These are phyloP conservation scores for Gymnocephalus cernua DNA, from an alignment of 2,113 vertebrate genomes.

Conservation along the genomic window DNA sequence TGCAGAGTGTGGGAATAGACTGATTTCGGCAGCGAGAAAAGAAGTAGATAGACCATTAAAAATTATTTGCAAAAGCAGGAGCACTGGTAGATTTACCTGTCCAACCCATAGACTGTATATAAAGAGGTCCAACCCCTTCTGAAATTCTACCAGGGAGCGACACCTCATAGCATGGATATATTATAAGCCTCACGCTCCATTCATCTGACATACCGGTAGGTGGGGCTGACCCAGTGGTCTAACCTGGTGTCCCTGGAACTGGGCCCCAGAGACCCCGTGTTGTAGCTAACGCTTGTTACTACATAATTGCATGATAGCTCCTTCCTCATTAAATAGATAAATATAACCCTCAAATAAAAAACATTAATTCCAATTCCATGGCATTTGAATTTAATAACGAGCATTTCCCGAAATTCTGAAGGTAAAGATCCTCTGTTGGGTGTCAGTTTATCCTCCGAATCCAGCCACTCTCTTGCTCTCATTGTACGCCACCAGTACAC, in stretches of 20 bases:
- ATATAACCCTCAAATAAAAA: constrained; percentile 63
- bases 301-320: constrained; percentile 54
- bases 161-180: constrained; percentile 47
- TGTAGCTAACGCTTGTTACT: constrained; percentile 75
- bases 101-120: constrained; percentile 47
- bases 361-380: constrained; percentile 78
- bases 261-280: constrained; percentile 83
- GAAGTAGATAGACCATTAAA: constrained; percentile 58
- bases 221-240: constrained; percentile 80
- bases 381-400: constrained; percentile 68
- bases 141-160: constrained; percentile 66
- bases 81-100: constrained; percentile 66
- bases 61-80: constrained; percentile 46
- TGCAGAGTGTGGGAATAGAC: constrained; percentile 35
- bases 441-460: constrained; percentile 60
- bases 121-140: constrained; percentile 61
- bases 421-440: constrained; percentile 66
- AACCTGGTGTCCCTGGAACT: constrained; percentile 79
- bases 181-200: constrained; percentile 50
- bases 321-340: constrained; percentile 65
- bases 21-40: constrained; percentile 32
- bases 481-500: constrained; percentile 59
- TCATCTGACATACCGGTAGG: constrained; percentile 77
- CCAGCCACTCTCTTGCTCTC: constrained; percentile 54
- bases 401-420: constrained; percentile 62